Evolutionary conservation across 1,140 invertebrate species (phyloP).

Genomic region (Micrasema minimum): DNA sequence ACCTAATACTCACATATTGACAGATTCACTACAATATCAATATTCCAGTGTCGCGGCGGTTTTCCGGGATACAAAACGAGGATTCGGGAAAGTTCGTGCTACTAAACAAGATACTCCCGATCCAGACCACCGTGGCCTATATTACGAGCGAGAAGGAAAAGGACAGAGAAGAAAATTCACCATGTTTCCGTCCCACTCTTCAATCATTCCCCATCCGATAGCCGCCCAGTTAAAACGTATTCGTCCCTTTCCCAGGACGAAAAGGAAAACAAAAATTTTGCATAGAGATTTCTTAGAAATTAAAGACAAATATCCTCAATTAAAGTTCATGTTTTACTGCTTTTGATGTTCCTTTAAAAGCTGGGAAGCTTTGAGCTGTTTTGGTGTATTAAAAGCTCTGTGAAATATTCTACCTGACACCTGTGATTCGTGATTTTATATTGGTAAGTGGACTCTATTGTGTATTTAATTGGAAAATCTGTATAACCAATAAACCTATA

Average conservation of each 20-base stretch:
- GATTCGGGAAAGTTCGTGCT: not conserved
- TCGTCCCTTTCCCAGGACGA: conserved; percentile 10
- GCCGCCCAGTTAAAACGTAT: conserved; percentile 32
- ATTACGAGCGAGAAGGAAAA: conserved; percentile 14
- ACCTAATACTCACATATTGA: too few relatives aligned
- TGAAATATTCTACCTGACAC: conserved; percentile 7
- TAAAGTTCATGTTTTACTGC: too few relatives aligned
- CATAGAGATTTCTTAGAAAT: too few relatives aligned
- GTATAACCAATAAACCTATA: too few relatives aligned
- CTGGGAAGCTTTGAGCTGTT: too few relatives aligned
- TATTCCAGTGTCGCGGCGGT: not conserved
- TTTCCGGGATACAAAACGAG: not conserved
- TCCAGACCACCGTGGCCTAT: conserved; percentile 26
- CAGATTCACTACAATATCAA: too few relatives aligned
- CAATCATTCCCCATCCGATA: conserved; percentile 35
- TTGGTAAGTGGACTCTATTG: conserved; percentile 15
- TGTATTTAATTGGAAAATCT: not conserved
- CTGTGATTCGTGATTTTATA: conserved; percentile 14
- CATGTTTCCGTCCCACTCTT: conserved; percentile 20
- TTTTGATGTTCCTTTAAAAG: too few relatives aligned
- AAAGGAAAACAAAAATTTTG: conserved; percentile 30
- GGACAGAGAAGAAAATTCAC: conserved; percentile 32
- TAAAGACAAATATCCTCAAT: too few relatives aligned
- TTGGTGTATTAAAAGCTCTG: too few relatives aligned
- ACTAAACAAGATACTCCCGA: conserved; percentile 9